Evolutionary conservation across 2,113 vertebrate genomes (phyloP), one percentile per base, ranked within the genome.

Genomic region (Podiceps cristatus): DNA sequence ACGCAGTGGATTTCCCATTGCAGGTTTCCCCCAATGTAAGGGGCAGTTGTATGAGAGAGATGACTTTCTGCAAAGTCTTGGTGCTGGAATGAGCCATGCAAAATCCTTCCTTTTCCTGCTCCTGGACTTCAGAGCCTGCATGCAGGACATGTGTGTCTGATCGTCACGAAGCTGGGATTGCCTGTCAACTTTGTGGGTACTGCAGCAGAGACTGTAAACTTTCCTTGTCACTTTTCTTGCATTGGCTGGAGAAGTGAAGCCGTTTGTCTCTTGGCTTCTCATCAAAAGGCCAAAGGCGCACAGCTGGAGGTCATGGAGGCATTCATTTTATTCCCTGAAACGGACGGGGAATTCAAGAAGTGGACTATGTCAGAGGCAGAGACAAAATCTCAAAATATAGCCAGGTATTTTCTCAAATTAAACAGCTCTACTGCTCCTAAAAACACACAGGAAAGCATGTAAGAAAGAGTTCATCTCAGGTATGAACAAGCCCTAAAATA

Each of bases 401-500:
- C 42, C 47, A 71, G 28, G 52, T 88, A 44, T 76, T 86, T 86
- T 96, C 85, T 93, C 67, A 93, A 58, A 90, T 95, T 23, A 76
- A 94, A 71, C 47, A 84, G 29, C 22, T 80, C 82, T 76, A 60
- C 59, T 42, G 42, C 13, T 42, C 42, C 42, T 45, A 20, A 90
- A 95, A 90, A 29, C 59, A n/a, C 55, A 76, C 28, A 77, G 75
- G 47, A 66, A 90, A 86, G 42, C 3, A 0, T 73, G 55, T 86
- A 59, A 74, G 83, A 88, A 93, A 24, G 67, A 74, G 72, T 52
- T 92, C 3, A 0, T 92, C n/a, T 91, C 94, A 60, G 44, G 76
- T 88, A 75, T 17, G 77, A 93, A 77, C 90, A 96, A 94, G 81
- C 45, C 74, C 42, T 37, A 73, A 31, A 93, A 72, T 85, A 76